phyloP scores from a whole-genome alignment of 1,140 invertebrate species.

The Drosophila kanapiae region DNA sequence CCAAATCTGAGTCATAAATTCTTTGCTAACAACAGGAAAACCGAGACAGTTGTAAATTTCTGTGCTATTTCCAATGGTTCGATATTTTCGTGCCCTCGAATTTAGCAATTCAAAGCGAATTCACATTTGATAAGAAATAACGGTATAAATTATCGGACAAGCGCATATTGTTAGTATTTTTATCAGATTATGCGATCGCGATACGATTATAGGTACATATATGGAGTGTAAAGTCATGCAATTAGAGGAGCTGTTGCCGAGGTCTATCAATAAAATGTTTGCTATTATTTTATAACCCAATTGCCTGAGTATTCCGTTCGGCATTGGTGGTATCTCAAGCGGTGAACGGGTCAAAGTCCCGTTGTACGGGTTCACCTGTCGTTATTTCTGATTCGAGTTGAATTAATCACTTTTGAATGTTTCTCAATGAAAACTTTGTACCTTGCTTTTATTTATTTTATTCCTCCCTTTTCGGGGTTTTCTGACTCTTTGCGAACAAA shows the following conservation, averaged over 20 bases:
- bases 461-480: conserved; percentile 19
- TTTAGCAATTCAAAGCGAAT: neutral
- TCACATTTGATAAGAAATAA: conserved; percentile 24
- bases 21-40: conserved; percentile 3
- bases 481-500: conserved; percentile 10
- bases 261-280: conserved; percentile 54
- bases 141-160: conserved; percentile 43
- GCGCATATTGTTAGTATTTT: conserved; percentile 37
- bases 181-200: conserved; percentile 52
- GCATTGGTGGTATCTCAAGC: conserved; percentile 55
- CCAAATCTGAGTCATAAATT: conserved; percentile 30
- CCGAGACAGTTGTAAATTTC: conserved; percentile 29
- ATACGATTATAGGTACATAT: conserved; percentile 23
- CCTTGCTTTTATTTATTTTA: conserved; percentile 27
- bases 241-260: conserved; percentile 50
- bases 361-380: conserved; percentile 48
- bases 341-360: conserved; percentile 49
- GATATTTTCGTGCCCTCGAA: conserved; percentile 14
- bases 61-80: conserved; percentile 4
- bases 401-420: conserved; percentile 54
- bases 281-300: conserved; percentile 35
- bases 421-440: conserved; percentile 61
- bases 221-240: conserved; percentile 28
- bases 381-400: conserved; percentile 35
- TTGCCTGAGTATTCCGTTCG: conserved; percentile 44